Percentiles rank a stretch among this genome's conserved stretches.
Conservation (phyloP, 1,140 invertebrate genomes). For the Matsumurasca onukii region DNA sequence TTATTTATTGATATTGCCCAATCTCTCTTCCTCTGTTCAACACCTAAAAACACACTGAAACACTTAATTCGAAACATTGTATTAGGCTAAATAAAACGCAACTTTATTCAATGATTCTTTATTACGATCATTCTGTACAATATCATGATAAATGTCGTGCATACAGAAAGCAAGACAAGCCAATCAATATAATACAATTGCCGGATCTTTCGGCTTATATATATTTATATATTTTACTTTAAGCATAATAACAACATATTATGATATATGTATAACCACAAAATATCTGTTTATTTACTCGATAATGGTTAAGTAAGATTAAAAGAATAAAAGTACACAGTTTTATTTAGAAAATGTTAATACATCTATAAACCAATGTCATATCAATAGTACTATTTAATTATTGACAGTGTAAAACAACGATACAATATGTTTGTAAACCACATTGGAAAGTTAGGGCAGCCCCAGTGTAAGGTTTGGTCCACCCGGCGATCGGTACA, state of each 20-base stretch:
- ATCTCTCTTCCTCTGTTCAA: too few species aligned
- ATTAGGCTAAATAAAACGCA: too few species aligned
- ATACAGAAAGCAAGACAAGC: conserved; percentile 28
- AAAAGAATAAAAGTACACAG: conserved; percentile 32
- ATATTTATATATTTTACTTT: conserved; percentile 16
- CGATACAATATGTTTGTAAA: conserved; percentile 27
- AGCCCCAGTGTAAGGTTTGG: neutral
- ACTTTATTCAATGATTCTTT: conserved; percentile 23
- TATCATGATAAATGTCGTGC: conserved; percentile 29
- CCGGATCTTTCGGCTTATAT: neutral
- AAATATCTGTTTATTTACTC: conserved; percentile 23
- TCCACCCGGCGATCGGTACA: neutral
- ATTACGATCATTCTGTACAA: conserved; percentile 23
- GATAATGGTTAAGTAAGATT: conserved; percentile 26
- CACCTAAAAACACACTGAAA: too few species aligned
- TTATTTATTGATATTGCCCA: too few species aligned
- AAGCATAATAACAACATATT: conserved; percentile 11
- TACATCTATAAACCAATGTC: conserved; percentile 28
- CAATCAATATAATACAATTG: conserved; percentile 25
- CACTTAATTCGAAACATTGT: too few species aligned
- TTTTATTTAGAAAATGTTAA: conserved; percentile 31
- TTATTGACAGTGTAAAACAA: conserved; percentile 30
- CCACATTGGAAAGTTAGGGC: conserved; percentile 24
- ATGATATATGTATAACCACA: conserved; percentile 21
- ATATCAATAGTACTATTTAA: conserved; percentile 30